Percentiles rank a stretch among this genome's conserved stretches.
These are phyloP conservation scores for Quadroppia sp. DNA, from an alignment of 2,888 invertebrate species.

Conservation along the genomic window DNA sequence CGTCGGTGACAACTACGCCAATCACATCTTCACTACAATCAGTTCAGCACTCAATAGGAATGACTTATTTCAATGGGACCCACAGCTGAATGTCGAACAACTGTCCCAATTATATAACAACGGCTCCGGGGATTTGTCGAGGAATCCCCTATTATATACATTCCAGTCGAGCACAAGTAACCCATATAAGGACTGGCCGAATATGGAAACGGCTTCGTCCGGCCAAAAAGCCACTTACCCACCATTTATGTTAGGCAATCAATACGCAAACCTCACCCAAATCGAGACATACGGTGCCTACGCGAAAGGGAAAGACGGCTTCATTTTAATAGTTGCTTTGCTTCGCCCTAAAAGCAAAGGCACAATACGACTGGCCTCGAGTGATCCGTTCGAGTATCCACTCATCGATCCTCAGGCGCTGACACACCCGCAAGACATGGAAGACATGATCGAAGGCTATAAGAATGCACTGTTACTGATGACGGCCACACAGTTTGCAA, in stretches of 20 bases:
- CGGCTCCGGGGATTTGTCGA: too few relatives aligned
- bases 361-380: constrained; percentile 17
- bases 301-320: too few relatives aligned
- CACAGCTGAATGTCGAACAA: too few relatives aligned
- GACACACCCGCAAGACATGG: background rate
- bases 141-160: too few relatives aligned
- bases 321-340: constrained; percentile 24
- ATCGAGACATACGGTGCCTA: background rate
- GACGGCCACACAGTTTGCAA: background rate
- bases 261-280: constrained; percentile 15
- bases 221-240: too few relatives aligned
- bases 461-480: background rate
- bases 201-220: too few relatives aligned
- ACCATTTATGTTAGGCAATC: too few relatives aligned
- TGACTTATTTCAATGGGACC: constrained; percentile 17
- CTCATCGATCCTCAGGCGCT: constrained; percentile 32
- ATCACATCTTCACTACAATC: constrained; percentile 28
- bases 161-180: too few relatives aligned
- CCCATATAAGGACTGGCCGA: too few relatives aligned
- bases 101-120: too few relatives aligned
- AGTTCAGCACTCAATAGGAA: constrained; percentile 22
- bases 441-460: constrained; percentile 9
- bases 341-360: constrained; percentile 12
- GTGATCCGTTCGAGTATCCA: constrained; percentile 14
- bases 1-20: constrained; percentile 36